Percentiles rank a stretch among this genome's conserved stretches.
These are phyloP conservation scores for Drosophila repletoides DNA, from an alignment of 1,140 invertebrate species.

Conservation along the genomic window DNA sequence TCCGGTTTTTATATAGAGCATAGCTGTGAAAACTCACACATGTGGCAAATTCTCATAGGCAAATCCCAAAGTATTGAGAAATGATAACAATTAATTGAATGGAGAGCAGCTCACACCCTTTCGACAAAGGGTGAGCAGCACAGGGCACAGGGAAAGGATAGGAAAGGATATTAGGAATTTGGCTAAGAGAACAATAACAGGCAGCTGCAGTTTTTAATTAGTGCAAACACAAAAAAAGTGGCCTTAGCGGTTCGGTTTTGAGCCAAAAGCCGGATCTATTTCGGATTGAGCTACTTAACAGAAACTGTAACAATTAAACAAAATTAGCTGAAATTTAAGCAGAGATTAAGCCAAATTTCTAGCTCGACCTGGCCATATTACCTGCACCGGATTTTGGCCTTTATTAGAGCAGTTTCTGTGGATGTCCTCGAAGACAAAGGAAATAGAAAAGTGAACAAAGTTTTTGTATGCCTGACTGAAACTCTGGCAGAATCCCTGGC, in stretches of 20 bases:
- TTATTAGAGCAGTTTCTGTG: constrained; percentile 67
- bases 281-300: constrained; percentile 41
- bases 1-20: not conserved
- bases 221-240: constrained; percentile 70
- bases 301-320: constrained; percentile 75
- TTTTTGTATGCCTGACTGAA: constrained; percentile 9
- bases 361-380: constrained; percentile 26
- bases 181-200: not conserved
- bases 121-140: constrained; percentile 23
- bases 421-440: constrained; percentile 21
- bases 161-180: no score
- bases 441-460: constrained; percentile 23
- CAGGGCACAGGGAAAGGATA: not conserved
- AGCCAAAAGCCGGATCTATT: no score
- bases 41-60: constrained; percentile 11
- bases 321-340: constrained; percentile 81
- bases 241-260: constrained; percentile 8
- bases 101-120: constrained; percentile 57
- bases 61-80: constrained; percentile 41
- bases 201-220: constrained; percentile 60
- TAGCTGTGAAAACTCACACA: constrained; percentile 55
- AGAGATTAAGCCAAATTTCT: constrained; percentile 70
- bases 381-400: constrained; percentile 14
- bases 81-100: constrained; percentile 70
- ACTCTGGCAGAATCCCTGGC: constrained; percentile 46